Conservation (phyloP, 2,113 vertebrate species). For the Recurvirostra avosetta region DNA sequence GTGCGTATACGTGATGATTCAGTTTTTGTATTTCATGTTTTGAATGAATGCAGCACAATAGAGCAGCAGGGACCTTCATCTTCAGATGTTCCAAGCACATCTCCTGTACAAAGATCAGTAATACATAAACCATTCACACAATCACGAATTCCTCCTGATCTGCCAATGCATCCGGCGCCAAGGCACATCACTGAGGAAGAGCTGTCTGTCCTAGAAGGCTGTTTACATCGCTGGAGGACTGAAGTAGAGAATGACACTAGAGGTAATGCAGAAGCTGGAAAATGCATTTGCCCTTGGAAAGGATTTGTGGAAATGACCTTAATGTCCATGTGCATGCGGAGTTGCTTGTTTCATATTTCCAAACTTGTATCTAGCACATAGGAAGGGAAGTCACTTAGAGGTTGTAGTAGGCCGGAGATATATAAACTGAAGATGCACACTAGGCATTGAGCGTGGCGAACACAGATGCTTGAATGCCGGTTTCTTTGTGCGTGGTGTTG, state of each 20-base stretch:
- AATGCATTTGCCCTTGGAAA: neutral
- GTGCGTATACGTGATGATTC: neutral
- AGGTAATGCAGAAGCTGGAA: constrained; percentile 69
- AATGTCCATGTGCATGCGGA: neutral
- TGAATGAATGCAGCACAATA: constrained; percentile 73
- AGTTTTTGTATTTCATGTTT: neutral
- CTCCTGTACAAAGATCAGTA: constrained; percentile 79
- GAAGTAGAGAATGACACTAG: constrained; percentile 97
- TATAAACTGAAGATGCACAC: neutral
- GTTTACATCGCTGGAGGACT: constrained; percentile 96
- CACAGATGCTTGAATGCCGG: rapidly evolving
- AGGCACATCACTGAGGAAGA: constrained; percentile 95
- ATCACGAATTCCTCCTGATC: constrained; percentile 89
- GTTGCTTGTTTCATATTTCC: neutral
- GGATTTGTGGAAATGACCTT: neutral
- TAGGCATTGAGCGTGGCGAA: neutral
- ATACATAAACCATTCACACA: constrained; percentile 97
- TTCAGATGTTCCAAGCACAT: constrained; percentile 78
- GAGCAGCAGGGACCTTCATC: constrained; percentile 82
- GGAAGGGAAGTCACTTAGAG: neutral
- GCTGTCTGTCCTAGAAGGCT: constrained; percentile 89
- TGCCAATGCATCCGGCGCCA: constrained; percentile 95
- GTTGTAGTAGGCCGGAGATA: neutral
- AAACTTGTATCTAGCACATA: neutral
- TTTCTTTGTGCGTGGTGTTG: neutral